phyloP scores from a whole-genome alignment of 2,797 vertebrate species.

The Chaunax sp. region DNA sequence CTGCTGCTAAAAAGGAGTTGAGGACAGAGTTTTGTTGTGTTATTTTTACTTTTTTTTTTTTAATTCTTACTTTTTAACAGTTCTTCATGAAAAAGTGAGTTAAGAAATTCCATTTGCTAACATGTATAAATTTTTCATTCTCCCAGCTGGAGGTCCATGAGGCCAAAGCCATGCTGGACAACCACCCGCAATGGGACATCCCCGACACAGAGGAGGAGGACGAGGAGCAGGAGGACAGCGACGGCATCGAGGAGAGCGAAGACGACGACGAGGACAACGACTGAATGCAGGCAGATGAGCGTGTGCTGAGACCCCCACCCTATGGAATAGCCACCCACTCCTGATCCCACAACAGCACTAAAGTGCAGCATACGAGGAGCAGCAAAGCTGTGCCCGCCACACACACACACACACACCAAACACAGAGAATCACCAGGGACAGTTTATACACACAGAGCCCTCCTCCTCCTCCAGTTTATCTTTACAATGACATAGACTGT shows the following conservation, averaged over 20 bases:
- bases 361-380: conserved; percentile 49
- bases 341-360: conserved; percentile 41
- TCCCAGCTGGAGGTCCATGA: conserved; percentile 97
- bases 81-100: too few species aligned
- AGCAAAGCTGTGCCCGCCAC: conserved; percentile 26
- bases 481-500: conserved; percentile 58
- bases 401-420: conserved; percentile 1
- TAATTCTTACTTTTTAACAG: too few species aligned
- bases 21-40: too few species aligned
- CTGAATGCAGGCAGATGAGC: conserved; percentile 61
- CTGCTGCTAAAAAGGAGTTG: too few species aligned
- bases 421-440: conserved; percentile 48
- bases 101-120: not conserved
- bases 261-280: conserved; percentile 97
- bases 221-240: conserved; percentile 98
- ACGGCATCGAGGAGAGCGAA: conserved; percentile 98
- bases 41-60: too few species aligned
- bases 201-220: conserved; percentile 95
- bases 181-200: conserved; percentile 99
- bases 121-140: not conserved
- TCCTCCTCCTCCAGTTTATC: conserved; percentile 46
- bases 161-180: conserved; percentile 97
- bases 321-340: conserved; percentile 49
- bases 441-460: conserved; percentile 64
- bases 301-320: conserved; percentile 6